A percentile compares a stretch with the other conserved stretches of the same genome.
These are phyloP conservation scores for Dryobates pubescens DNA, from an alignment of 2,797 vertebrate species.

Conservation along the genomic window DNA sequence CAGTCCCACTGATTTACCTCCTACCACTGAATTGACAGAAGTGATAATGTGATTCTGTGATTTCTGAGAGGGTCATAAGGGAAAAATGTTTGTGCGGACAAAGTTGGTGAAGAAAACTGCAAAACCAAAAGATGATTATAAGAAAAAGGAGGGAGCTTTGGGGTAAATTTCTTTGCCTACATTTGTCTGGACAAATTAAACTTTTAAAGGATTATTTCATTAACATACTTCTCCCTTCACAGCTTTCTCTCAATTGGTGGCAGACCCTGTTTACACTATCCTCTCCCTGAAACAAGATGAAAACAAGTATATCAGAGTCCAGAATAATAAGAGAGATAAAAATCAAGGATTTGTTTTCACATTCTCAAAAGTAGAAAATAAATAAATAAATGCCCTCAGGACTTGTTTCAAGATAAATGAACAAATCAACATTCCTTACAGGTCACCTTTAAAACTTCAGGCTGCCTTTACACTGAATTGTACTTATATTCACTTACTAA, in stretches of 20 bases:
- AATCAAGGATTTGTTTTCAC: background rate
- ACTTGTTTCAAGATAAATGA: background rate
- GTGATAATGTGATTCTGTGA: background rate
- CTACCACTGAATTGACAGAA: rapidly evolving
- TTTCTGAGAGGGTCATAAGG: background rate
- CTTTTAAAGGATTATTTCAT: background rate
- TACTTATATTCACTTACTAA: background rate
- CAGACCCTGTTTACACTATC: background rate
- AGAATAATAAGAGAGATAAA: background rate
- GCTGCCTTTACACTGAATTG: background rate
- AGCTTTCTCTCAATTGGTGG: background rate
- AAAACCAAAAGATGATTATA: background rate
- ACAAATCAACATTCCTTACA: background rate
- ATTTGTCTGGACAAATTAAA: background rate
- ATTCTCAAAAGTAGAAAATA: background rate
- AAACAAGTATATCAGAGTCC: background rate
- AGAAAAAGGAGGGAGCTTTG: background rate
- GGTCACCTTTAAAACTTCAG: slow-evolving; percentile 21
- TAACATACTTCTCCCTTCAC: background rate
- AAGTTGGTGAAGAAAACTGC: background rate
- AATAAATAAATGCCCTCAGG: background rate
- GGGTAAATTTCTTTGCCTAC: background rate
- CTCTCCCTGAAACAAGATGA: background rate
- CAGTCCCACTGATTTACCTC: background rate
- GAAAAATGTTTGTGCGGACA: background rate